A percentile compares a stretch with the other conserved stretches of the same genome.
phyloP scores from a whole-genome alignment of 2,888 invertebrate genomes.

The Hypercompe scribonia region DNA sequence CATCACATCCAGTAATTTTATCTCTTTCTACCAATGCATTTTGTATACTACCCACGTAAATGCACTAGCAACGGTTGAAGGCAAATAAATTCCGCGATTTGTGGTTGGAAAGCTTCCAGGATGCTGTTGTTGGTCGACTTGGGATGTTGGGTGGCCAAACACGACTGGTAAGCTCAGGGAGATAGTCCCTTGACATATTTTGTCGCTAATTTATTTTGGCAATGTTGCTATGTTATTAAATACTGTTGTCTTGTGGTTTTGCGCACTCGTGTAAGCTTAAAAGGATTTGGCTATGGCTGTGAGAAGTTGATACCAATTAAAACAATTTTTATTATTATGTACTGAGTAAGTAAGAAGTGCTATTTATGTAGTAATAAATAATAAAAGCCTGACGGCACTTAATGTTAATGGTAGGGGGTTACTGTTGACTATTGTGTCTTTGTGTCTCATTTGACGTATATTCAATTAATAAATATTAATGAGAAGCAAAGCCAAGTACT shows the following conservation, averaged over 20 bases:
- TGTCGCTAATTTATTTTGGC: conserved; percentile 45
- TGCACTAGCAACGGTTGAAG: conserved; percentile 77
- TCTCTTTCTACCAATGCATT: conserved; percentile 58
- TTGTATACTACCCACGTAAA: conserved; percentile 79
- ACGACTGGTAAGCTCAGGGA: conserved; percentile 47
- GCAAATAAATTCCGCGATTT: conserved; percentile 84
- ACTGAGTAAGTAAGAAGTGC: neutral
- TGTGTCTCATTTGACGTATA: too few relatives aligned
- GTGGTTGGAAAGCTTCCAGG: conserved; percentile 83
- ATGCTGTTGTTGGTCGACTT: conserved; percentile 69
- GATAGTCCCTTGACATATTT: conserved; percentile 48
- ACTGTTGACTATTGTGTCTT: too few relatives aligned
- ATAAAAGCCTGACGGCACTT: too few relatives aligned
- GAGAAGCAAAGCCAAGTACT: too few relatives aligned
- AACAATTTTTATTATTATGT: neutral
- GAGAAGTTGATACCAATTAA: neutral
- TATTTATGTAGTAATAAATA: too few relatives aligned
- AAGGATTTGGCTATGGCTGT: neutral
- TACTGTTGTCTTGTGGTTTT: conserved; percentile 3
- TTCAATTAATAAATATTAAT: too few relatives aligned
- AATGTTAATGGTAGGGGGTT: too few relatives aligned
- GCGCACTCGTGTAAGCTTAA: neutral
- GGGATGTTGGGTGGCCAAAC: conserved; percentile 57
- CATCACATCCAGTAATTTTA: conserved; percentile 47
- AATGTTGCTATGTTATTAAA: conserved; percentile 25